These are phyloP conservation scores for Rhinogobio ventralis DNA, from an alignment of 2,797 vertebrate species.

Conservation along the genomic window DNA sequence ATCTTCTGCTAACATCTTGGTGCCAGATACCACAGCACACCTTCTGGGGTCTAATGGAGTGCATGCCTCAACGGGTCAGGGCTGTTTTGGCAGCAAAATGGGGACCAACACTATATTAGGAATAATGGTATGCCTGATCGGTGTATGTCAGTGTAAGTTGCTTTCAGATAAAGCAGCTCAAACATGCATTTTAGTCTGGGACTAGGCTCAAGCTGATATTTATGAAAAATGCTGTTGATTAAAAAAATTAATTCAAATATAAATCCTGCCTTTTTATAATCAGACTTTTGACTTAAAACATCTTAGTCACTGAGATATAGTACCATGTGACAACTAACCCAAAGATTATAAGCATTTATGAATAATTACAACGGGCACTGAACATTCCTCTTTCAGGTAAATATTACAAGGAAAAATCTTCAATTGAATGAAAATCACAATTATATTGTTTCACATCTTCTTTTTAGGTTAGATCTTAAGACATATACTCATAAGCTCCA, in stretches of 20 bases:
- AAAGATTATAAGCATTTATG: not conserved
- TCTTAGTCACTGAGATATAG: not conserved
- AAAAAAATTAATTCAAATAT: not conserved
- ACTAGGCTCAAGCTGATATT: not conserved
- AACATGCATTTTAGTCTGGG: no score
- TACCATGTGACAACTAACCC: not conserved
- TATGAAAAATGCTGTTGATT: not conserved
- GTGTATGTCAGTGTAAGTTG: no score
- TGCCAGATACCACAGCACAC: no score
- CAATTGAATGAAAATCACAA: not conserved
- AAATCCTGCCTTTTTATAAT: not conserved
- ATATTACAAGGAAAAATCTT: slow-evolving; percentile 8
- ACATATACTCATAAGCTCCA: not conserved
- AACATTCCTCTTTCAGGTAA: not conserved
- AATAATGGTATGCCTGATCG: no score
- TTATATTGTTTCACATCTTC: not conserved
- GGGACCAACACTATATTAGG: no score
- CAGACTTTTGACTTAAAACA: not conserved
- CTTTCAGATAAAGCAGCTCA: no score
- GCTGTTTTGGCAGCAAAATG: no score
- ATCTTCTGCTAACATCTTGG: no score
- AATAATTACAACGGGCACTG: not conserved
- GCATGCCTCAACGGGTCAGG: no score
- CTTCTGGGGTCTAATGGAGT: no score
- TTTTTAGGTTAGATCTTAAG: not conserved